Percentiles rank a stretch among this genome's conserved stretches.
Evolutionary conservation across 1,140 invertebrate genomes (phyloP).

Genomic region (Drosophila arizonae): DNA sequence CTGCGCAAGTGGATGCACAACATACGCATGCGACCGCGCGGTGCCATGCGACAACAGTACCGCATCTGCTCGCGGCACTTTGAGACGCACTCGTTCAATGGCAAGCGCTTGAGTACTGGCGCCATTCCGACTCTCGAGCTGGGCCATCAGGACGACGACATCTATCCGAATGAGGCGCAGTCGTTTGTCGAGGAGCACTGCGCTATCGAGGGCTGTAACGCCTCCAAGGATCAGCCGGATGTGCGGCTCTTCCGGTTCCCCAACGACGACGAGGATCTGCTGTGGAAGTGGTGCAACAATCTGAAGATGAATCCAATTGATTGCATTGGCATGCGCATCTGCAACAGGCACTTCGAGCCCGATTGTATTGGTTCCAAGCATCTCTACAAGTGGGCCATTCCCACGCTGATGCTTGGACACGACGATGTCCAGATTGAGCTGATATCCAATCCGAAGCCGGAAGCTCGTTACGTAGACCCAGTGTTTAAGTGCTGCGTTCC

Average conservation of each 20-base stretch:
- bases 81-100: conserved; percentile 74
- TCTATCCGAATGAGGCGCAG: conserved; percentile 74
- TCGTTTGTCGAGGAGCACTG: conserved; percentile 73
- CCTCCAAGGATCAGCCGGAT: conserved; percentile 64
- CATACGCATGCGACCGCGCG: conserved; percentile 53
- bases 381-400: conserved; percentile 73
- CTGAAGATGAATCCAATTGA: conserved; percentile 76
- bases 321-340: conserved; percentile 71
- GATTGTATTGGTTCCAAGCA: conserved; percentile 73
- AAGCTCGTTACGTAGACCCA: conserved; percentile 65
- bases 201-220: conserved; percentile 62
- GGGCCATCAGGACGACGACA: conserved; percentile 69
- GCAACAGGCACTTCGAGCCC: conserved; percentile 71
- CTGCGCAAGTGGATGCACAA: conserved; percentile 78
- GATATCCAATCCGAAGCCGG: conserved; percentile 66
- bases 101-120: conserved; percentile 59
- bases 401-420: conserved; percentile 64
- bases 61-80: conserved; percentile 74
- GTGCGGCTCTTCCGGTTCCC: conserved; percentile 76
- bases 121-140: conserved; percentile 75
- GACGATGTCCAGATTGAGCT: conserved; percentile 66
- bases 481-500: conserved; percentile 76
- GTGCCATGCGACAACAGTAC: conserved; percentile 57
- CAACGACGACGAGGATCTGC: conserved; percentile 72
- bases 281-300: conserved; percentile 80